These are phyloP conservation scores for Tribolium madens DNA, from an alignment of 1,140 invertebrate genomes.

Conservation along the genomic window DNA sequence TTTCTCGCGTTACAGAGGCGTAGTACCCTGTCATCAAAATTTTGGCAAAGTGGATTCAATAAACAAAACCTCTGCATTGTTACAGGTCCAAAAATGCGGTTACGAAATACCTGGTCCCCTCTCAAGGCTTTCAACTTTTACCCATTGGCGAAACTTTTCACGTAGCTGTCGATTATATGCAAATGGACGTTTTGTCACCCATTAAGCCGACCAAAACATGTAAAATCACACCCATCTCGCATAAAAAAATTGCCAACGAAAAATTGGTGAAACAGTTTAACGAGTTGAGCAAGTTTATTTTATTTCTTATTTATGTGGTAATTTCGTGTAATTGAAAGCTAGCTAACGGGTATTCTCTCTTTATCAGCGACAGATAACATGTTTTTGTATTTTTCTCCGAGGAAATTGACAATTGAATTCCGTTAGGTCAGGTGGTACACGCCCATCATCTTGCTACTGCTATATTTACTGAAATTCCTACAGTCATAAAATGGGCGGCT, in stretches of 20 bases:
- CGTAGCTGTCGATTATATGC: neutral
- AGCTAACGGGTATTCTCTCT: neutral
- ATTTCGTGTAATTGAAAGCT: neutral
- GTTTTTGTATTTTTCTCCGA: neutral
- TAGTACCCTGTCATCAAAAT: no score
- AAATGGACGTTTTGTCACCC: neutral
- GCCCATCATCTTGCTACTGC: neutral
- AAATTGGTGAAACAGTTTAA: no score
- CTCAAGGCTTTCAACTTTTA: neutral
- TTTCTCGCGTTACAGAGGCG: no score
- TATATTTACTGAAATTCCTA: neutral
- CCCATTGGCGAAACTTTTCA: neutral
- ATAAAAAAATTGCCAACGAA: neutral
- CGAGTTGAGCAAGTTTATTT: no score
- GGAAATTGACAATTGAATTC: neutral
- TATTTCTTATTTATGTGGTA: neutral
- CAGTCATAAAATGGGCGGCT: neutral
- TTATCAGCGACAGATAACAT: neutral
- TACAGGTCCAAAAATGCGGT: neutral
- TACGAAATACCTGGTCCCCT: neutral
- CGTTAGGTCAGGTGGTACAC: neutral
- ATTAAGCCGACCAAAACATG: neutral
- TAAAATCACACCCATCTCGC: neutral
- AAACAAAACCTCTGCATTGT: no score
- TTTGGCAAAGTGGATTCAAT: no score